phyloP scores from a whole-genome alignment of 2,888 invertebrate genomes.

The Alitta virens region DNA sequence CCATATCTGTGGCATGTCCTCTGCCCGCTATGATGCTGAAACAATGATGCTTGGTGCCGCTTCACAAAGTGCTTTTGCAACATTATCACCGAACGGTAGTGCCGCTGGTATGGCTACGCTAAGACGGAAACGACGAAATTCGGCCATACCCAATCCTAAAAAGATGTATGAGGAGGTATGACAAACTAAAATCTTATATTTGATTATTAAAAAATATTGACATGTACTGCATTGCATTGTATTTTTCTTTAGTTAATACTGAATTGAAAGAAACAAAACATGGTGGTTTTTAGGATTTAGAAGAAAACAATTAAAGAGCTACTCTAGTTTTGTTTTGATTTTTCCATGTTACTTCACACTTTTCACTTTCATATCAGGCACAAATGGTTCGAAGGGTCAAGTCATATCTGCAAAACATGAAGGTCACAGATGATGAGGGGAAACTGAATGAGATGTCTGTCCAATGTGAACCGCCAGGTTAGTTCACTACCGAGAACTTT shows the following conservation, averaged over 20 bases:
- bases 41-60: conserved; percentile 4
- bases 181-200: not conserved
- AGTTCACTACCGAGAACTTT: no score
- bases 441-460: conserved; percentile 83
- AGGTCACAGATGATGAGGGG: conserved; percentile 88
- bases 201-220: no score
- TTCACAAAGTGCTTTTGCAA: conserved; percentile 24
- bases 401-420: conserved; percentile 89
- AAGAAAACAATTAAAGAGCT: no score
- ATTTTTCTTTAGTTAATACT: no score
- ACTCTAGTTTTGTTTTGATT: no score
- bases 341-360: no score
- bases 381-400: conserved; percentile 97
- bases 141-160: conserved; percentile 82
- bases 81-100: conserved; percentile 24
- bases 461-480: conserved; percentile 71
- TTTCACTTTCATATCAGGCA: no score
- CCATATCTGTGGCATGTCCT: conserved; percentile 78
- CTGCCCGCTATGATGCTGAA: conserved; percentile 67
- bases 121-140: conserved; percentile 64
- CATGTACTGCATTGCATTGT: no score
- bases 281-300: no score
- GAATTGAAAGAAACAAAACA: no score
- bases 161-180: conserved; percentile 92
- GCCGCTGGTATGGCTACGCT: conserved; percentile 49